These are phyloP conservation scores for Pinna nobilis DNA, from an alignment of 1,140 invertebrate genomes.

Conservation along the genomic window DNA sequence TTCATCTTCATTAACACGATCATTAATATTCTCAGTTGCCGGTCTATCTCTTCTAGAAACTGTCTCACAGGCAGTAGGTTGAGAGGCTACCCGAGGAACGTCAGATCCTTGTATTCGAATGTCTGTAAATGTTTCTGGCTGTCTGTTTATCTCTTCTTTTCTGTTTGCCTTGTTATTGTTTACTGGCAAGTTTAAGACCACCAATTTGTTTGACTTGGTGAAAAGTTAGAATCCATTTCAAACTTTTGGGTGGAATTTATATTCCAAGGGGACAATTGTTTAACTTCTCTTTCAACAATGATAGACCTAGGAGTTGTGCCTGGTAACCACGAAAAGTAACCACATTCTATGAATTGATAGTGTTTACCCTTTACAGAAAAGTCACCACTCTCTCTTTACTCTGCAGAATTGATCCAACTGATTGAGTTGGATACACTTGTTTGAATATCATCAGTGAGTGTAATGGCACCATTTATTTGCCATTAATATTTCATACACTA, in stretches of 20 bases:
- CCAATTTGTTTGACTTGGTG: neutral
- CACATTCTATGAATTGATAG: slow-evolving; percentile 6
- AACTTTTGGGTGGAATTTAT: slow-evolving; percentile 6
- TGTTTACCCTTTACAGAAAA: slow-evolving; percentile 6
- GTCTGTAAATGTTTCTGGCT: neutral
- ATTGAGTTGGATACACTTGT: slow-evolving; percentile 5
- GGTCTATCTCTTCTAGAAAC: neutral
- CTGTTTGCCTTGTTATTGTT: neutral
- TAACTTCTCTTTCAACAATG: neutral
- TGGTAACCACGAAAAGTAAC: slow-evolving; percentile 2
- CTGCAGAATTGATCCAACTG: slow-evolving; percentile 3
- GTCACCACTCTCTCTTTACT: slow-evolving; percentile 4
- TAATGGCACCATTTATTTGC: slow-evolving; percentile 8
- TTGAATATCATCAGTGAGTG: slow-evolving; percentile 2
- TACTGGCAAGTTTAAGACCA: neutral
- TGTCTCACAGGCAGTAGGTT: neutral
- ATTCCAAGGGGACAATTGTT: neutral
- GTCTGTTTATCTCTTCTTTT: slow-evolving; percentile 3
- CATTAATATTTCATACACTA: slow-evolving; percentile 3
- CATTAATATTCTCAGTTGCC: neutral
- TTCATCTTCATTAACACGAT: neutral
- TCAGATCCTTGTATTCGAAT: neutral
- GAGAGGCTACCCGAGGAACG: neutral
- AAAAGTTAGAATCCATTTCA: slow-evolving; percentile 5
- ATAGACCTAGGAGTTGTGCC: slow-evolving; percentile 1